phyloP scores from a whole-genome alignment of 1,140 invertebrate species.

The Ips nitidus region DNA sequence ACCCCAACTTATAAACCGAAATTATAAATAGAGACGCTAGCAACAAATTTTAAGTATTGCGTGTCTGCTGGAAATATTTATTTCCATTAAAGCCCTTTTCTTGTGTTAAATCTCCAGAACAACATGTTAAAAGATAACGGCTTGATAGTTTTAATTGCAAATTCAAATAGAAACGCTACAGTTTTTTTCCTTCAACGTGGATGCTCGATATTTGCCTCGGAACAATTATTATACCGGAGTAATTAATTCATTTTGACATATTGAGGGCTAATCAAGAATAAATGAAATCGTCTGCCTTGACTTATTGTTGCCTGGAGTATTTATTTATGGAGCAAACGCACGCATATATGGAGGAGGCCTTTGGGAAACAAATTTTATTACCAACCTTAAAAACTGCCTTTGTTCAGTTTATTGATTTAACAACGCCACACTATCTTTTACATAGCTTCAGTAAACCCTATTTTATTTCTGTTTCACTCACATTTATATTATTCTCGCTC shows the following conservation, averaged over 20 bases:
- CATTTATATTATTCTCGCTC: no score
- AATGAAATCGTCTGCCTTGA: slow-evolving; percentile 14
- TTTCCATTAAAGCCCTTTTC: slow-evolving; percentile 17
- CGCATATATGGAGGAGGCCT: slow-evolving; percentile 1
- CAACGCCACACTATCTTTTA: no score
- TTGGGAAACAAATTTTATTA: no score
- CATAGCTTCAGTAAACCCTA: no score
- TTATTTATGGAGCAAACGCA: slow-evolving; percentile 8
- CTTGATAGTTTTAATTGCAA: slow-evolving; percentile 1
- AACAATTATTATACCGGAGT: no score
- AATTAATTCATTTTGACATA: background rate
- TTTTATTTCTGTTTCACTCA: no score
- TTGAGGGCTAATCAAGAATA: slow-evolving; percentile 1
- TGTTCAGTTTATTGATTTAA: no score
- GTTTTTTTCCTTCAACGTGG: no score
- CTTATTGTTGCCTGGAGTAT: background rate
- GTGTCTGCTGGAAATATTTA: slow-evolving; percentile 24
- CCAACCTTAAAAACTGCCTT: no score
- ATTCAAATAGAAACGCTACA: background rate
- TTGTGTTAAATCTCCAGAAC: slow-evolving; percentile 22
- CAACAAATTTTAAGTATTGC: slow-evolving; percentile 25
- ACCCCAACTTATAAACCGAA: no score
- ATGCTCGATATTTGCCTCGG: no score
- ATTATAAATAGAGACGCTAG: slow-evolving; percentile 15
- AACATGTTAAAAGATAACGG: slow-evolving; percentile 11